Conservation (phyloP, 2,797 vertebrate species). For the Thripadectes ignobilis region DNA sequence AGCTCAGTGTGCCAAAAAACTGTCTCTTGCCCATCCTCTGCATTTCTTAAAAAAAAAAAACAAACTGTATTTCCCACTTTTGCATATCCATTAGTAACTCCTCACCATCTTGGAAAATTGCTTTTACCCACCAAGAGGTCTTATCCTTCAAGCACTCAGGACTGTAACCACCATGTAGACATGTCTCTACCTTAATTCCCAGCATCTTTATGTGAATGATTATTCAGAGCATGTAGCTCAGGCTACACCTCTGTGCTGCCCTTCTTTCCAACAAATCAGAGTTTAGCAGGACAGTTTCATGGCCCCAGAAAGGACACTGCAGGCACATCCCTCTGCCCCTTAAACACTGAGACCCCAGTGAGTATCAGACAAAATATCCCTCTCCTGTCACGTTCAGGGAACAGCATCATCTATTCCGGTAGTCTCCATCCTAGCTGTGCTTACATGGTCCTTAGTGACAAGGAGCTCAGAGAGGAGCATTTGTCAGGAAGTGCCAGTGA, state of each 20-base stretch:
- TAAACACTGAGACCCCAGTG: not conserved
- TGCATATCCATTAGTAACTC: not conserved
- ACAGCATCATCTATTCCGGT: not conserved
- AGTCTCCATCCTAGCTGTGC: not conserved
- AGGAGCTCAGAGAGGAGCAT: not conserved
- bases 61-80: not conserved
- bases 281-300: not conserved
- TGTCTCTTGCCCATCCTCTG: conserved; percentile 44
- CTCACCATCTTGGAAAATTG: not conserved
- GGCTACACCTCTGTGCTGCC: not conserved
- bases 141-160: not conserved
- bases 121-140: not conserved
- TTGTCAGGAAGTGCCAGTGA: not conserved
- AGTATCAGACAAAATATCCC: not conserved
- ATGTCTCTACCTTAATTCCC: not conserved
- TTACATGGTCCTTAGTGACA: rapidly evolving
- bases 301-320: not conserved
- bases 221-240: not conserved
- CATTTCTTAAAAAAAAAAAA: conserved; percentile 3
- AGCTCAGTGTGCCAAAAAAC: conserved; percentile 30
- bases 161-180: not conserved
- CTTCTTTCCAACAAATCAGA: not conserved
- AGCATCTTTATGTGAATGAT: not conserved
- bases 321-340: not conserved
- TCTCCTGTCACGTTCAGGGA: not conserved